phyloP scores from a whole-genome alignment of 35 echinoderm and acorn worm species.

The Apostichopus parvimensis region DNA sequence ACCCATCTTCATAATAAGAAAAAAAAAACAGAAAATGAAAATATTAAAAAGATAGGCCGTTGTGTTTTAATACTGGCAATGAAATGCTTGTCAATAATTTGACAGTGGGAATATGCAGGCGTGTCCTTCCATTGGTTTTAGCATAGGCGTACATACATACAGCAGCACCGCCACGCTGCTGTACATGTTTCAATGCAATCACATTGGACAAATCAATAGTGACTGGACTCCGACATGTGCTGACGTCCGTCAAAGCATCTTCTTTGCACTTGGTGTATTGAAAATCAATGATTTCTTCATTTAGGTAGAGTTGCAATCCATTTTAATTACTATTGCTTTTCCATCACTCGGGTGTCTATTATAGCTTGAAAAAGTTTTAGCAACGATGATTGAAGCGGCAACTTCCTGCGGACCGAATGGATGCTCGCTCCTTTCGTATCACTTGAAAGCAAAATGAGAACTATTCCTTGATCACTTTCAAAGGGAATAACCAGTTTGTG shows the following conservation, averaged over 20 bases:
- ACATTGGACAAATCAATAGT: constrained; percentile 23
- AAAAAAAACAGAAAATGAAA: no score
- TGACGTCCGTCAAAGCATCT: constrained; percentile 25
- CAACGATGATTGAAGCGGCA: not conserved
- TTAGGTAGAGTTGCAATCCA: constrained; percentile 23
- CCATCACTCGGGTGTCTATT: constrained; percentile 6
- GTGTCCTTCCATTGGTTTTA: no score
- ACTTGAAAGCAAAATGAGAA: not conserved
- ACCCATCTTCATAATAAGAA: no score
- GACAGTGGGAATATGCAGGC: no score
- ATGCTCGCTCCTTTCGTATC: not conserved
- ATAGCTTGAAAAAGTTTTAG: not conserved
- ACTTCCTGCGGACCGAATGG: not conserved
- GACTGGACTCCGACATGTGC: constrained; percentile 23
- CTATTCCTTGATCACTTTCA: no score
- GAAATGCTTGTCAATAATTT: no score
- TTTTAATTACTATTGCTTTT: constrained; percentile 46
- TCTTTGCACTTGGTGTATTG: constrained; percentile 46
- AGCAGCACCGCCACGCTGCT: not conserved
- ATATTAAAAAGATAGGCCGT: no score
- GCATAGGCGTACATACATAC: no score
- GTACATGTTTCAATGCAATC: not conserved
- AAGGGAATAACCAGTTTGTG: no score
- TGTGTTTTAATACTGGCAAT: no score
- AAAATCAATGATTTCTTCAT: constrained; percentile 41